These are phyloP conservation scores for Tuberolachnus salignus DNA, from an alignment of 2,888 invertebrate species.

Conservation along the genomic window DNA sequence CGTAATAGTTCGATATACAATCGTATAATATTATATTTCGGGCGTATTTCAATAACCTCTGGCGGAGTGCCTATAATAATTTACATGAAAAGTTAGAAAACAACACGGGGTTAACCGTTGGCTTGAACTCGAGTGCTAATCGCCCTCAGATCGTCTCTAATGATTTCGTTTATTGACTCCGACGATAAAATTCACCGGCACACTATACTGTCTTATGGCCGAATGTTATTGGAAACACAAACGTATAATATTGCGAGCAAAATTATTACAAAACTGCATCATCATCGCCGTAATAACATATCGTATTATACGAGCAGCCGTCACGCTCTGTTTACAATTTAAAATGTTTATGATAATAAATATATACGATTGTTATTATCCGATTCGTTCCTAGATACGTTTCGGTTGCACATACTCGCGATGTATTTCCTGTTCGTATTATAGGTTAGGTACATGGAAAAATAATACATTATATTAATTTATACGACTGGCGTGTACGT, in stretches of 20 bases:
- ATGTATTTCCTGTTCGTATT: slow-evolving; percentile 22
- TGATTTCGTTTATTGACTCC: not conserved
- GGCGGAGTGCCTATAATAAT: too few species aligned
- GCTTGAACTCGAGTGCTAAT: too few species aligned
- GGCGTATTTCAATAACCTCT: too few species aligned
- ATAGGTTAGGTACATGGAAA: not conserved
- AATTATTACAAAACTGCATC: slow-evolving; percentile 23
- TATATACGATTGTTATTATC: slow-evolving; percentile 24
- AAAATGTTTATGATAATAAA: slow-evolving; percentile 8
- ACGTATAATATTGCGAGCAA: not conserved
- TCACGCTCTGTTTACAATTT: slow-evolving; percentile 43
- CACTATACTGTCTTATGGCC: not conserved
- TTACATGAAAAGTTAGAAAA: too few species aligned
- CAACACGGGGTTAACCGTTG: too few species aligned
- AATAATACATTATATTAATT: slow-evolving; percentile 1
- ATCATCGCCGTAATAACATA: slow-evolving; percentile 6
- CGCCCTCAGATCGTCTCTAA: too few species aligned
- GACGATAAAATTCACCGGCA: too few species aligned
- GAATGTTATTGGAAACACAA: not conserved
- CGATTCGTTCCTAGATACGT: slow-evolving; percentile 13
- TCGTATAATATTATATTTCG: too few species aligned
- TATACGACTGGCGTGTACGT: not conserved
- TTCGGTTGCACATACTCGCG: not conserved
- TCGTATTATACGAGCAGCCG: not conserved
- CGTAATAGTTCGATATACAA: too few species aligned